Evolutionary conservation across 2,113 vertebrate genomes (phyloP).

Genomic region (Campylorhamphus procurvoides): DNA sequence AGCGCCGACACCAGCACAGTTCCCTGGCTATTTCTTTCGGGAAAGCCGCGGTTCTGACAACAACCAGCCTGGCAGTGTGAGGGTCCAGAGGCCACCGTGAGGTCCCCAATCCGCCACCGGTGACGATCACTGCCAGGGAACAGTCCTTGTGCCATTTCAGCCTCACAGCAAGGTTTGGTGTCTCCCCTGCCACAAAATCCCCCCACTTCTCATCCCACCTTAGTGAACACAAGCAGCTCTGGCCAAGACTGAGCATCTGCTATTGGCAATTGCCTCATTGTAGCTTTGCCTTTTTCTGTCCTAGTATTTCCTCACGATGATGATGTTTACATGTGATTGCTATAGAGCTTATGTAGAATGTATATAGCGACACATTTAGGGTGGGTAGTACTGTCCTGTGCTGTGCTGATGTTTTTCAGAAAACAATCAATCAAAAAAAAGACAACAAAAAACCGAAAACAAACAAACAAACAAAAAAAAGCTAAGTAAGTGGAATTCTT

Average conservation of each 20-base stretch:
- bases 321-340: constrained; percentile 84
- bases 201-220: neutral
- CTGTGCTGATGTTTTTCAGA: constrained; percentile 77
- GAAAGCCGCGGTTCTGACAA: neutral
- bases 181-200: neutral
- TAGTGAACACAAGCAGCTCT: constrained; percentile 21
- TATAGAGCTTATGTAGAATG: constrained; percentile 79
- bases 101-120: neutral
- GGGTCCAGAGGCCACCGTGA: neutral
- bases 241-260: constrained; percentile 71
- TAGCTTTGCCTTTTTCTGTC: constrained; percentile 83
- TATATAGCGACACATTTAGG: constrained; percentile 74
- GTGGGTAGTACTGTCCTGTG: constrained; percentile 78
- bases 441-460: neutral
- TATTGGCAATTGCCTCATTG: constrained; percentile 78
- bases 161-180: neutral
- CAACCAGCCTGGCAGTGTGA: neutral
- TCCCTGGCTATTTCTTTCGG: neutral
- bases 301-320: constrained; percentile 79
- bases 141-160: neutral
- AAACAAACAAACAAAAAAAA: neutral
- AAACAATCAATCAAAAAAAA: constrained; percentile 51
- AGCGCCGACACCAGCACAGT: neutral
- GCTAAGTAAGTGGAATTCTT: constrained; percentile 79
- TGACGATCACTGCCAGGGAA: neutral